These are phyloP conservation scores for Amazona guildingii DNA, from an alignment of 2,113 vertebrate species.

Conservation along the genomic window DNA sequence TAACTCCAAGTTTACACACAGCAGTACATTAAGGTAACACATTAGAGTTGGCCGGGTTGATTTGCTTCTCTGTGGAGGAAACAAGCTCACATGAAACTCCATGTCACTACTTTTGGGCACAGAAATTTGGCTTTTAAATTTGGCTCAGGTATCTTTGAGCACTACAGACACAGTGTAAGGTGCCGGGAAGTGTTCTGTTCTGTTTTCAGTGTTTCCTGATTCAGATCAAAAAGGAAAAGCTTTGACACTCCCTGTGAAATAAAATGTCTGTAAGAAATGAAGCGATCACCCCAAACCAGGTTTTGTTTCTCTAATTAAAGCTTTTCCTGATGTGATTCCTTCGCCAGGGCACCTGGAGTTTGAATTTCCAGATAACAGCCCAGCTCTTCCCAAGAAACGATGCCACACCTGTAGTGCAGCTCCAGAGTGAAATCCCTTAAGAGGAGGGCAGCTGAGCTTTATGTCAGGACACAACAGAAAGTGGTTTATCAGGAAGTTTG, in stretches of 20 bases:
- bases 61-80: background rate
- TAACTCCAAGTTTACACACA: background rate
- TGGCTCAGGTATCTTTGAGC: background rate
- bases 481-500: background rate
- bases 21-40: background rate
- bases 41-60: no score
- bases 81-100: background rate
- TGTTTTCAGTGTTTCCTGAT: background rate
- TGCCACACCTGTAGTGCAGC: background rate
- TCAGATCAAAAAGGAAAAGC: background rate
- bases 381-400: background rate
- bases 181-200: background rate
- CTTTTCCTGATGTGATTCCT: background rate
- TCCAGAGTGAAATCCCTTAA: background rate
- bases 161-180: background rate
- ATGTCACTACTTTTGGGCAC: background rate
- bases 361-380: background rate
- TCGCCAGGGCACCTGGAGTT: background rate
- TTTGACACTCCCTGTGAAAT: background rate
- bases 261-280: background rate
- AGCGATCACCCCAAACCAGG: background rate
- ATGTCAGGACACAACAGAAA: background rate
- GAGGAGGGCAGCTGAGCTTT: background rate
- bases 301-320: background rate
- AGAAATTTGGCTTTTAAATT: background rate